These are phyloP conservation scores for Pseudorasbora parva DNA, from an alignment of 2,113 vertebrate genomes.

Conservation along the genomic window DNA sequence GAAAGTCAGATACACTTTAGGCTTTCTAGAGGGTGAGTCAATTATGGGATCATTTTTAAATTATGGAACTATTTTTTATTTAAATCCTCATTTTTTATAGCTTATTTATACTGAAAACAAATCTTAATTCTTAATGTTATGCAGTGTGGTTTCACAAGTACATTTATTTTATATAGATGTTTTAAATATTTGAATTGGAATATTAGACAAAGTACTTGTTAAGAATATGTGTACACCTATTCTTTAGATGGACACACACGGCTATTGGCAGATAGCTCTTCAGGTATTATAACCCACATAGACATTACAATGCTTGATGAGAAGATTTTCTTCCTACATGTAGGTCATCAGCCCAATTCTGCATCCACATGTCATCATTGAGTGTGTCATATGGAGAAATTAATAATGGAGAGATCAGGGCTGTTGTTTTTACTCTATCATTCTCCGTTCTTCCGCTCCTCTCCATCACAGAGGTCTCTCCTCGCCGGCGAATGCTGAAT, in stretches of 20 bases:
- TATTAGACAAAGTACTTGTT: neutral
- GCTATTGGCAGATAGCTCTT: neutral
- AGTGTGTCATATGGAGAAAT: constrained; percentile 38
- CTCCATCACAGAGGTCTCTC: constrained; percentile 82
- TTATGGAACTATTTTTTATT: too few relatives aligned
- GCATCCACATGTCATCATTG: constrained; percentile 57
- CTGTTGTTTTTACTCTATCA: constrained; percentile 24
- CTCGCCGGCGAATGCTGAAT: constrained; percentile 86
- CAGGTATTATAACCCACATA: neutral
- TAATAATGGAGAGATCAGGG: constrained; percentile 61
- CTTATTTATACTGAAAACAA: neutral
- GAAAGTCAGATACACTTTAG: too few relatives aligned
- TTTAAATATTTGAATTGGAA: neutral
- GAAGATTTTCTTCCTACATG: constrained; percentile 1
- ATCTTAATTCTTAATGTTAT: neutral
- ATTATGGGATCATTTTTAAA: too few relatives aligned
- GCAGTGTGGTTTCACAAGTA: neutral
- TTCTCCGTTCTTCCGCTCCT: neutral
- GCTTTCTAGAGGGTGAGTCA: too few relatives aligned
- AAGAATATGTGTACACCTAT: too few relatives aligned
- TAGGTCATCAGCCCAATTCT: constrained; percentile 45
- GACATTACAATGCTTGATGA: constrained; percentile 7
- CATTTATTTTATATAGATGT: neutral
- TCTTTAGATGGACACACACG: neutral
- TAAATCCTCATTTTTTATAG: too few relatives aligned